phyloP scores from a whole-genome alignment of 2,888 invertebrate species.

The Drosophila tripunctata region DNA sequence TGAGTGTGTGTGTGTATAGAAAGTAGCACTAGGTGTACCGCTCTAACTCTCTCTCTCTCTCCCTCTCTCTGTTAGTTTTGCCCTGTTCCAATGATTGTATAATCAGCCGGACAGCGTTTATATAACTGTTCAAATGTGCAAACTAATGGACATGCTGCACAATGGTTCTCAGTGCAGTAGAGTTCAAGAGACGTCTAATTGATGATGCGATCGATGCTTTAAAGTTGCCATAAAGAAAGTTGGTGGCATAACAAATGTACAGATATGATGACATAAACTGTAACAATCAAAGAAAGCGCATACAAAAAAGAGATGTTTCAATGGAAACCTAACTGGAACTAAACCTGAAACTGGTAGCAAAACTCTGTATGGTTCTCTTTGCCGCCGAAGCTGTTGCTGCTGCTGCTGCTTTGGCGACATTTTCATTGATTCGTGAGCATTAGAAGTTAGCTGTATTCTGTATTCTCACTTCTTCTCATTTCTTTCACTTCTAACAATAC shows the following conservation, averaged over 20 bases:
- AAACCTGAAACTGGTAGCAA: slow-evolving; percentile 1
- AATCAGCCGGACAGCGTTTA: slow-evolving; percentile 41
- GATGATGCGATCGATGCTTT: slow-evolving; percentile 37
- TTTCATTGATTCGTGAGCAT: slow-evolving; percentile 63
- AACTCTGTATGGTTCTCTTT: not conserved
- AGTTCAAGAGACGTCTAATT: slow-evolving; percentile 72
- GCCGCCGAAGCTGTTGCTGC: too few relatives aligned
- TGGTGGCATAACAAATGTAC: slow-evolving; percentile 60
- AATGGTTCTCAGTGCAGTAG: slow-evolving; percentile 55
- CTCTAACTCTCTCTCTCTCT: not conserved
- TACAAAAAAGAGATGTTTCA: slow-evolving; percentile 36
- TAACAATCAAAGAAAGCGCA: slow-evolving; percentile 76
- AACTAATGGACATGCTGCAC: slow-evolving; percentile 30
- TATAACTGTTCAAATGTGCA: slow-evolving; percentile 51
- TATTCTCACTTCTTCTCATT: not conserved
- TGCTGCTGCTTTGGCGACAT: slow-evolving; percentile 41
- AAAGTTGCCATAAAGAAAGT: slow-evolving; percentile 61
- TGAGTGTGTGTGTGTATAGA: slow-evolving; percentile 49
- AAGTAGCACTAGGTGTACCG: too few relatives aligned
- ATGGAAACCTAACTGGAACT: slow-evolving; percentile 50
- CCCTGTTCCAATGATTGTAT: slow-evolving; percentile 21
- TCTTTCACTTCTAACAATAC: slow-evolving; percentile 14
- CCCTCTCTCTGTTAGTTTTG: not conserved
- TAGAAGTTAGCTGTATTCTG: slow-evolving; percentile 41
- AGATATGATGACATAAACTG: slow-evolving; percentile 76